Evolutionary conservation across 2,888 invertebrate species (phyloP).

Genomic region (Trichacis sp.): DNA sequence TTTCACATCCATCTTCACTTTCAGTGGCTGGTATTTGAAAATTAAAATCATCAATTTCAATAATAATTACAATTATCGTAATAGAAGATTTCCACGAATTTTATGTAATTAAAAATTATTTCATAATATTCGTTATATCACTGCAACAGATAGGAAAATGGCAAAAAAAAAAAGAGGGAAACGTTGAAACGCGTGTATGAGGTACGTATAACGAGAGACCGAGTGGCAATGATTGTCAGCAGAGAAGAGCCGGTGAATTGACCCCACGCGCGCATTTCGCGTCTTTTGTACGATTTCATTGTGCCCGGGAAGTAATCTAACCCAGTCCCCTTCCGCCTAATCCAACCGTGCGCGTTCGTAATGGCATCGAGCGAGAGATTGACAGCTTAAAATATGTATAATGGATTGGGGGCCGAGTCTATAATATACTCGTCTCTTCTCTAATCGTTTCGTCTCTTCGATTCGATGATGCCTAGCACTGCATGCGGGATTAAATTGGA

Average conservation of each 20-base stretch:
- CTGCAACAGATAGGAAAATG: no score
- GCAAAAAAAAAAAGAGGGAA: no score
- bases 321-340: conserved; percentile 59
- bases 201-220: conserved; percentile 6
- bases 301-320: conserved; percentile 54
- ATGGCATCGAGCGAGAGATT: conserved; percentile 59
- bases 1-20: no score
- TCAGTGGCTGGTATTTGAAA: no score
- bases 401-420: conserved; percentile 54
- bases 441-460: no score
- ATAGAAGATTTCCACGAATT: not conserved
- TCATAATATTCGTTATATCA: no score
- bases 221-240: conserved; percentile 22
- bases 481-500: conserved; percentile 67
- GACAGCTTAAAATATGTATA: conserved; percentile 70
- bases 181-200: no score
- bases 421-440: conserved; percentile 8
- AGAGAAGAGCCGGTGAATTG: conserved; percentile 1
- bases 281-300: conserved; percentile 60
- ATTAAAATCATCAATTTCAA: no score
- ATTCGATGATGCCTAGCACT: no score
- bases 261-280: conserved; percentile 45
- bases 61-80: not conserved
- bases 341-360: conserved; percentile 52
- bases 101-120: no score